Conservation (phyloP, 2,888 invertebrate genomes). For the Caenorhabditis virilis region DNA sequence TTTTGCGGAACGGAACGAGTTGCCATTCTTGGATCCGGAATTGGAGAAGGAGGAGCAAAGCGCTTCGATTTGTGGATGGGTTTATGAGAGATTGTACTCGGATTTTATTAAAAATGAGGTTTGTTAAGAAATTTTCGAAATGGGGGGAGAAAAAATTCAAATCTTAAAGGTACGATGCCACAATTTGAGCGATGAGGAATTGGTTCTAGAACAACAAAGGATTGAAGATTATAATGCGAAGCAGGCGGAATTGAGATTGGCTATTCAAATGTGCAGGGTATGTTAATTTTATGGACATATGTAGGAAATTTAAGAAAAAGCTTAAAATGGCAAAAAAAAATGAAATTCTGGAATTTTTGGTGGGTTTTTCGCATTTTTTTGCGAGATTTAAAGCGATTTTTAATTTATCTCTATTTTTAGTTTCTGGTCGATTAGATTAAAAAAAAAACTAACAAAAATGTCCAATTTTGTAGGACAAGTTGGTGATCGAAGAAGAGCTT, state of each 20-base stretch:
- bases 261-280: constrained; percentile 2
- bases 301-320: no score
- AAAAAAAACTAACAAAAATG: not conserved
- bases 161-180: not conserved
- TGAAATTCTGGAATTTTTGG: no score
- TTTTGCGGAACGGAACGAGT: not conserved
- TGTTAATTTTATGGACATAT: no score
- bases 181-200: constrained; percentile 5
- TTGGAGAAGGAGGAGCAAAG: not conserved
- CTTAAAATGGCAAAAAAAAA: no score
- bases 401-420: not conserved
- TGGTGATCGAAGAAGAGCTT: constrained; percentile 40
- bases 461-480: constrained; percentile 18
- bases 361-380: no score
- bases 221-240: constrained; percentile 10
- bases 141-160: not conserved
- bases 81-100: not conserved
- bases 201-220: constrained; percentile 12
- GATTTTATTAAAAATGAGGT: constrained; percentile 1
- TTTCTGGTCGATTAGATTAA: not conserved
- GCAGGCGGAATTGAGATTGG: not conserved
- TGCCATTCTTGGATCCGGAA: not conserved
- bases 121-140: not conserved
- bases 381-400: not conserved
- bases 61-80: not conserved